Base-by-base conservation (phyloP, 1,140 invertebrate species). In the Helicoverpa armigera region DNA sequence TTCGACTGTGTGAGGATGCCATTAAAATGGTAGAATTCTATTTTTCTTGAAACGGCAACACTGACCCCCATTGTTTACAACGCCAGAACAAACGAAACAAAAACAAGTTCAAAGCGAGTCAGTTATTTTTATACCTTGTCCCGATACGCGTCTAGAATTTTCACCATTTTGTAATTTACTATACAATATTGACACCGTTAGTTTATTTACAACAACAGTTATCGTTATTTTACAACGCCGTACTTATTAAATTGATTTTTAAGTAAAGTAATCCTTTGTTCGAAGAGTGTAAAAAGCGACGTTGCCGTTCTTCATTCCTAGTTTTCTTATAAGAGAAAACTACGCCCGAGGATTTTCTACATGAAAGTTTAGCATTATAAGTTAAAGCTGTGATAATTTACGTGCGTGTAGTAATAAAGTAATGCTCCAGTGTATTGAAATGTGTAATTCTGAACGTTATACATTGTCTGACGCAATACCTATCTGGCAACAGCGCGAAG, bases 401-500 rank as follows among this genome's bases (percentile, higher is more conserved):
- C 29, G 72, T 75, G 60, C 79, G 61, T 79, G 73, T 80, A 80
- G 80, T 79, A 43, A 60, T 75, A 67, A 90, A 92, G 87, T 91
- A 83, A 93, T 93, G 92, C 82, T 90, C 77, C 82, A 90, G 86
- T 91, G 86, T 83, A 78, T 90, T 93, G 93, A 94, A 93, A 94
- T 94, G 92, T 91, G 87, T 92, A 81, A 83, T 81, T 90, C 87
- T 89, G 90, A 93, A 92, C 90, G 88, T 82, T 93, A 85, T 87
- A 86, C 81, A 87, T 79, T 93, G 85, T 94, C 93, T 94, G 92
- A 94, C 90, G 93, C 93, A 94, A 94, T 90, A 93, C 83, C 92
- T 83, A 90, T 90, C 89, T 93, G 92, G 91, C 93, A 94, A 93
- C 93, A 90, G 86, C 88, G 92, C 92, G 74, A 85, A 82, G 88